These are phyloP conservation scores for Catostylus mosaicus DNA, from an alignment of 30 jellyfish, hydroid and myxozoan genomes.

Conservation along the genomic window DNA sequence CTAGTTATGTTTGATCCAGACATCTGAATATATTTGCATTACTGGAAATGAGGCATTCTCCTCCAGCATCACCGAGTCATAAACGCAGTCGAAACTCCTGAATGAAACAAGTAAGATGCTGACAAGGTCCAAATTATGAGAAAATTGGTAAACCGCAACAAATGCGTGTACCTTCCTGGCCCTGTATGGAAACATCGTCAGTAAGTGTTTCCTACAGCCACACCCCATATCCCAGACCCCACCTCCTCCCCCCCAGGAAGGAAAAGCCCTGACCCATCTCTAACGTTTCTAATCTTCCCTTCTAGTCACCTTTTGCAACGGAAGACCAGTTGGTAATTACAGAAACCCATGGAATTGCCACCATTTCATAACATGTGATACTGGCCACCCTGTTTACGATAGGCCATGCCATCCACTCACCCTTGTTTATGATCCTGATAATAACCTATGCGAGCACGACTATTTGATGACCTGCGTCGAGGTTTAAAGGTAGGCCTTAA, in stretches of 20 bases:
- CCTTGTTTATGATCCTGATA: slow-evolving; percentile 82
- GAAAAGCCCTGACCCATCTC: background rate
- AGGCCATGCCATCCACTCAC: slow-evolving; percentile 70
- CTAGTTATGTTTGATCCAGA: too few species aligned
- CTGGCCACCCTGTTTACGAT: slow-evolving; percentile 65
- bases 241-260: background rate
- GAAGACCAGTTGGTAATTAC: slow-evolving; percentile 73
- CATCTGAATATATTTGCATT: too few species aligned
- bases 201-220: background rate
- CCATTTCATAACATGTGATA: slow-evolving; percentile 66
- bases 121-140: too few species aligned
- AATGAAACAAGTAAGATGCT: too few species aligned
- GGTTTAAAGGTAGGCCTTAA: slow-evolving; percentile 15
- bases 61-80: too few species aligned
- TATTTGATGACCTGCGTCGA: slow-evolving; percentile 36
- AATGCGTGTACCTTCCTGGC: too few species aligned
- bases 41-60: too few species aligned
- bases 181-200: too few species aligned
- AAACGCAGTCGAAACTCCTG: too few species aligned
- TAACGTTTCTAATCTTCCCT: background rate
- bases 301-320: slow-evolving; percentile 55
- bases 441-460: slow-evolving; percentile 67
- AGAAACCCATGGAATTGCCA: slow-evolving; percentile 95
- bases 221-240: background rate
- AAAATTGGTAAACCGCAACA: too few species aligned